Conservation (phyloP, 2,888 invertebrate genomes). For the Coremacera marginata region DNA sequence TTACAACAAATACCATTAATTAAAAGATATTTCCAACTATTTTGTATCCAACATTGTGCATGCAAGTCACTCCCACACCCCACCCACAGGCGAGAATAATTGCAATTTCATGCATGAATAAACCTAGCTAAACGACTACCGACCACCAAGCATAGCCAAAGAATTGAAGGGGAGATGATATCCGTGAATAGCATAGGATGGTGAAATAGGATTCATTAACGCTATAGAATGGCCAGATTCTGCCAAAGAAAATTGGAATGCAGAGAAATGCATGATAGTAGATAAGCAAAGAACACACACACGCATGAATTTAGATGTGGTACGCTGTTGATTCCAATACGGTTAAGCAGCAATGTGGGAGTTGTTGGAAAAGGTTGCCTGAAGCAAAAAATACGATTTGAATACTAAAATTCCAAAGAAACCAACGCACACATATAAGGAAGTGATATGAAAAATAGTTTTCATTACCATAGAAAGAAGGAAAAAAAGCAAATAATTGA, state of each 20-base stretch:
- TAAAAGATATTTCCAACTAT: background rate
- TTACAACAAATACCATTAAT: slow-evolving; percentile 4
- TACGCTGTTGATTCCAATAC: too few species aligned
- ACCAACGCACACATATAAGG: too few species aligned
- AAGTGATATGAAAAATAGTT: too few species aligned
- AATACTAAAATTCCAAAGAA: too few species aligned
- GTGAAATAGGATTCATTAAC: background rate
- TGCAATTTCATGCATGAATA: slow-evolving; percentile 1
- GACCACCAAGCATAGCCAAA: background rate
- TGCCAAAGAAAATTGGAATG: background rate
- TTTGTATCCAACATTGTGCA: background rate
- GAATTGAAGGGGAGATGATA: background rate
- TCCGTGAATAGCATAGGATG: background rate
- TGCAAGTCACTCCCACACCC: background rate
- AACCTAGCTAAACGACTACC: background rate
- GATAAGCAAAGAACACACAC: background rate
- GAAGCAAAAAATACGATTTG: too few species aligned
- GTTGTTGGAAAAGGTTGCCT: too few species aligned
- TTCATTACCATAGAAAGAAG: too few species aligned
- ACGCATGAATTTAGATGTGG: too few species aligned
- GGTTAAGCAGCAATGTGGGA: too few species aligned
- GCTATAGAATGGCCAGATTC: too few species aligned
- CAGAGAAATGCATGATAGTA: background rate
- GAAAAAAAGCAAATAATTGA: too few species aligned
- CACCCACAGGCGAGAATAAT: background rate